A percentile compares a stretch with the other conserved stretches of the same genome.
Conservation (phyloP, 2,113 vertebrate species). For the Cariama cristata region DNA sequence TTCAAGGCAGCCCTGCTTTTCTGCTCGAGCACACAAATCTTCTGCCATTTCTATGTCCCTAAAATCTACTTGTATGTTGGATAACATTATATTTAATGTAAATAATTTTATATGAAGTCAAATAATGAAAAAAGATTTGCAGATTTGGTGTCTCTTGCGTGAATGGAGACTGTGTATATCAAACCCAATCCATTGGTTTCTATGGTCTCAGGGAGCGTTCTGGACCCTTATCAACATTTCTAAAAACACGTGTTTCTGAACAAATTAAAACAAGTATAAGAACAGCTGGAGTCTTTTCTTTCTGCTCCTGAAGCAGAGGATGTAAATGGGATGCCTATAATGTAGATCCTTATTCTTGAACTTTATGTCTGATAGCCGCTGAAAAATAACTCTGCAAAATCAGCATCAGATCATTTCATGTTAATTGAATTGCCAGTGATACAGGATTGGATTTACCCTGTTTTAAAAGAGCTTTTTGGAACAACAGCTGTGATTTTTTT, state of each 20-base stretch:
- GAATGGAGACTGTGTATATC: not conserved
- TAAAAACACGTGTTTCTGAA: not conserved
- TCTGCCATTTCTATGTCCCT: not conserved
- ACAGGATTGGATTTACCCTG: not conserved
- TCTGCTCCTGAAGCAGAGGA: not conserved
- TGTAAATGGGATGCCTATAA: not conserved
- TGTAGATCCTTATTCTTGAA: not conserved
- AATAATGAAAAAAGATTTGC: not conserved
- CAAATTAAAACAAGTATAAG: not conserved
- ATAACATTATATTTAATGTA: not conserved
- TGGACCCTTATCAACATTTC: not conserved
- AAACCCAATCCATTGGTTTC: not conserved
- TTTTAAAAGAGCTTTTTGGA: not conserved
- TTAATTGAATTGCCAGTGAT: not conserved
- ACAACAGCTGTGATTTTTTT: constrained; percentile 32
- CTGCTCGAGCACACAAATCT: not conserved
- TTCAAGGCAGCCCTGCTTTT: not conserved
- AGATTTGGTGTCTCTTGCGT: not conserved
- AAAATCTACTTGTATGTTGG: not conserved
- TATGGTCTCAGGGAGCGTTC: not conserved
- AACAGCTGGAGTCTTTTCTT: not conserved
- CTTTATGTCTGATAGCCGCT: not conserved
- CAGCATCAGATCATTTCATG: not conserved
- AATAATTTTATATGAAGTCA: not conserved
- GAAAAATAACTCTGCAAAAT: not conserved